Evolutionary conservation across 2,113 vertebrate genomes (phyloP), one percentile per base, ranked within the genome.

Genomic region (Tragelaphus buxtoni): DNA sequence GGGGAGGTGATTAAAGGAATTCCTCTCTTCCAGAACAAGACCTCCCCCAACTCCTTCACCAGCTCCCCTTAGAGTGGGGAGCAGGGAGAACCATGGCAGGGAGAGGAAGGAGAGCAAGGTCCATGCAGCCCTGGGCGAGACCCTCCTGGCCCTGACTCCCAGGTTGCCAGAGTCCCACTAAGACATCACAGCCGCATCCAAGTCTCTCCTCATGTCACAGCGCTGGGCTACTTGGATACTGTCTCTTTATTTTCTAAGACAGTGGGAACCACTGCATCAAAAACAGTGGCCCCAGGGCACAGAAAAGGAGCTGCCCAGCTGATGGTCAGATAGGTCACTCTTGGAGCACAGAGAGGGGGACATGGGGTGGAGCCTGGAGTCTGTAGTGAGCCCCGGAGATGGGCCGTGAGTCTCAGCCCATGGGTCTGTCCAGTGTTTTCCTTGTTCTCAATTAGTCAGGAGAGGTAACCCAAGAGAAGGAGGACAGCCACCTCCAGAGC

Each of bases 191-290:
- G 61, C 61, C 0, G 0, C 61, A n/a, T 65, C 32, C n/a, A n/a
- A 5, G n/a, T 20, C 65, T 10, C 1, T 39, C 35, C 65, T 72
- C 35, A 22, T 20, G n/a, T 72, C 18, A 72, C 65, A 11, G 35
- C 0, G 1, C n/a, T 22, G 65, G 65, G n/a, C 65, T 72, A 0
- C n/a, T 39, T 72, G 35, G 65, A 72, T 39, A 72, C 18, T 20
- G 9, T 39, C n/a, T 35, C 7, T 72, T 12, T 24, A 72, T 72
- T 24, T 72, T 20, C 4, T 72, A 24, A 39, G 65, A 24, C 35
- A 24, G 9, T 24, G 2, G 35, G 65, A 22, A 72, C 2, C 4
- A 39, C 65, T 72, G 65, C 1, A 0, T 22, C 65, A 22, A 72
- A 35, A 69, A 69, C 32, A 35, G 32, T 2, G 63, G 63, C 63